Conservation (phyloP, 2,797 vertebrate species). For the Synanceia verrucosa region DNA sequence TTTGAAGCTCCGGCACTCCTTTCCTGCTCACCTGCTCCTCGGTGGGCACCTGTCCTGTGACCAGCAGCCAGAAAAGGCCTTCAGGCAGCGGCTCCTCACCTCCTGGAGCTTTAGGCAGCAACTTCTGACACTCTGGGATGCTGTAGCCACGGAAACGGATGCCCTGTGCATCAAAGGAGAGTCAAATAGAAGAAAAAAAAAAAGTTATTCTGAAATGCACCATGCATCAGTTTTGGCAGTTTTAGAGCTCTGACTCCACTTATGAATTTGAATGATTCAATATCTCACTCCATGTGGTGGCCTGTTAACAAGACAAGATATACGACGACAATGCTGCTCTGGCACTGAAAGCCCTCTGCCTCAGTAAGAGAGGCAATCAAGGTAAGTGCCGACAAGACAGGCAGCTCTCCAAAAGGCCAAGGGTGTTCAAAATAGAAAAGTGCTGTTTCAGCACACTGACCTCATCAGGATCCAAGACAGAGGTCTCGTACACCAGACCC, state of each 20-base stretch:
- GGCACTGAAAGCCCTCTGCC: neutral
- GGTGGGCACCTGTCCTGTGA: slow-evolving; percentile 92
- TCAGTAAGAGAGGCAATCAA: slow-evolving; percentile 28
- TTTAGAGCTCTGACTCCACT: neutral
- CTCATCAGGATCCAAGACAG: slow-evolving; percentile 95
- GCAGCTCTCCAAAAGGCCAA: neutral
- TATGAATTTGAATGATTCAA: slow-evolving; percentile 1
- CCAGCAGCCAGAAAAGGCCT: slow-evolving; percentile 96
- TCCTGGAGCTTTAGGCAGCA: slow-evolving; percentile 91
- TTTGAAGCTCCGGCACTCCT: neutral
- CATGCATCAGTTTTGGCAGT: neutral
- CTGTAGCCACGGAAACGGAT: slow-evolving; percentile 96
- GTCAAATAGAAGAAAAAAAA: neutral
- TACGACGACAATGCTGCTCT: neutral
- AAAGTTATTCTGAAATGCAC: slow-evolving; percentile 8
- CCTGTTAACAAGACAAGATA: slow-evolving; percentile 14
- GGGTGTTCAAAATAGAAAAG: neutral
- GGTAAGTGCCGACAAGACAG: slow-evolving; percentile 4
- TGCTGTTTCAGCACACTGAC: slow-evolving; percentile 72
- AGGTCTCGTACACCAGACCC: slow-evolving; percentile 95
- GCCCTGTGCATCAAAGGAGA: slow-evolving; percentile 79
- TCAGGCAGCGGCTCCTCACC: slow-evolving; percentile 94
- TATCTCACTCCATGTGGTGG: neutral
- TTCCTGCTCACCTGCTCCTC: slow-evolving; percentile 89
- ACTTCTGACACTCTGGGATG: slow-evolving; percentile 95